These are phyloP conservation scores for Tribolium freemani DNA, from an alignment of 2,888 invertebrate species.

Conservation along the genomic window DNA sequence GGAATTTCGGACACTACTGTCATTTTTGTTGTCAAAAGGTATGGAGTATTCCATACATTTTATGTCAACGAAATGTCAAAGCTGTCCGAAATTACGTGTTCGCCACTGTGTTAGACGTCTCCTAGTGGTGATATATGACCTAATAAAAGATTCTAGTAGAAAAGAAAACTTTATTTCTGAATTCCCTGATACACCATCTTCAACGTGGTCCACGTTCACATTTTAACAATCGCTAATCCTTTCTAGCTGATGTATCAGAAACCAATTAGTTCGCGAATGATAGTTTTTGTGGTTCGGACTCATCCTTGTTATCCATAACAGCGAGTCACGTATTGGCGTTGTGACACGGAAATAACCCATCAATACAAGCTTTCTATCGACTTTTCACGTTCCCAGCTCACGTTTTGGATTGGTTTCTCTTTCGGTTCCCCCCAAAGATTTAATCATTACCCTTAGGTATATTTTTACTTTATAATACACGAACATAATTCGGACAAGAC, in stretches of 20 bases:
- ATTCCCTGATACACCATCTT: too few relatives aligned
- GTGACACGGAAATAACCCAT: constrained; percentile 64
- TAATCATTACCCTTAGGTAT: constrained; percentile 58
- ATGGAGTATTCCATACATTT: too few relatives aligned
- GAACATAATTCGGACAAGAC: constrained; percentile 7
- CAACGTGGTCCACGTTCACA: not conserved
- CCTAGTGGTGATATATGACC: too few relatives aligned
- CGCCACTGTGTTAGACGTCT: too few relatives aligned
- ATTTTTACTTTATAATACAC: constrained; percentile 45
- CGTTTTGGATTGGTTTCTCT: constrained; percentile 64
- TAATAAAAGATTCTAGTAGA: too few relatives aligned
- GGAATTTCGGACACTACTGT: too few relatives aligned
- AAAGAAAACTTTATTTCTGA: not conserved
- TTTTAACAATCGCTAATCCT: not conserved
- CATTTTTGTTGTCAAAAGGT: too few relatives aligned
- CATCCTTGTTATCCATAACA: constrained; percentile 45
- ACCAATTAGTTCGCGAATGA: constrained; percentile 28
- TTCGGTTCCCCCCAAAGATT: constrained; percentile 57
- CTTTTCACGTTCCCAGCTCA: constrained; percentile 62
- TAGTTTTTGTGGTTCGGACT: constrained; percentile 29
- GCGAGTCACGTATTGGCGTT: constrained; percentile 52
- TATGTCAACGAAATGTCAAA: too few relatives aligned
- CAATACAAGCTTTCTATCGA: constrained; percentile 61
- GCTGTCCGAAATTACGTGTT: too few relatives aligned
- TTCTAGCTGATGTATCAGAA: constrained; percentile 12